Percentiles rank a stretch among this genome's conserved stretches.
phyloP scores from a whole-genome alignment of 2,113 vertebrate genomes.

The Bucco capensis region DNA sequence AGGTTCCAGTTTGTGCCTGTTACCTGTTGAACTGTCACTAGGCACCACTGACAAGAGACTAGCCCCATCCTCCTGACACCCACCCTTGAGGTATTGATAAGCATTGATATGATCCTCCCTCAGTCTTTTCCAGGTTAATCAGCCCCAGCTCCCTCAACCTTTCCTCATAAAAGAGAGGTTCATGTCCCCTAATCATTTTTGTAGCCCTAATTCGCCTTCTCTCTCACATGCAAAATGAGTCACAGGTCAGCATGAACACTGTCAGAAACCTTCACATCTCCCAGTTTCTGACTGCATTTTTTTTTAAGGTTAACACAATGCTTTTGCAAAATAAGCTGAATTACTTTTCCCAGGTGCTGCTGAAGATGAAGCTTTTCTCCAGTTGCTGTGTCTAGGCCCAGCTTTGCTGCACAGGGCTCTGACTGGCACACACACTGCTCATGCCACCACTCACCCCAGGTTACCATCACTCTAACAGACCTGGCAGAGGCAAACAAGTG shows the following conservation, averaged over 20 bases:
- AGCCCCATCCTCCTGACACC: no score
- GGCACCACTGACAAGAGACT: no score
- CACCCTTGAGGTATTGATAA: no score
- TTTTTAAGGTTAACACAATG: neutral
- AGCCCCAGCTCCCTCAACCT: no score
- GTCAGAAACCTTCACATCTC: neutral
- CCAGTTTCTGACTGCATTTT: neutral
- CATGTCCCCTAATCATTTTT: no score
- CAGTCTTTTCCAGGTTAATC: no score
- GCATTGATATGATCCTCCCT: no score
- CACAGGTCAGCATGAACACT: neutral
- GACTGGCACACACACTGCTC: neutral
- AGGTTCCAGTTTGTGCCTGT: no score
- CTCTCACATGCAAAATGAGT: neutral
- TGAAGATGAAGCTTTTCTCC: neutral
- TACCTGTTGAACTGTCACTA: no score
- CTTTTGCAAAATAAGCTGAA: neutral
- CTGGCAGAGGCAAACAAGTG: neutral
- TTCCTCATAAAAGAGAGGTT: no score
- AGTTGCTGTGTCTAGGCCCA: fast-evolving
- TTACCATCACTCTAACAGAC: neutral
- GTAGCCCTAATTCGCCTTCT: neutral
- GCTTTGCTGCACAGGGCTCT: neutral
- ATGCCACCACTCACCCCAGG: fast-evolving
- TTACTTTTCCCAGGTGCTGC: neutral